A percentile compares a stretch with the other conserved stretches of the same genome.
Conservation (phyloP, 2,797 vertebrate genomes). For the Ambastaia sidthimunki region DNA sequence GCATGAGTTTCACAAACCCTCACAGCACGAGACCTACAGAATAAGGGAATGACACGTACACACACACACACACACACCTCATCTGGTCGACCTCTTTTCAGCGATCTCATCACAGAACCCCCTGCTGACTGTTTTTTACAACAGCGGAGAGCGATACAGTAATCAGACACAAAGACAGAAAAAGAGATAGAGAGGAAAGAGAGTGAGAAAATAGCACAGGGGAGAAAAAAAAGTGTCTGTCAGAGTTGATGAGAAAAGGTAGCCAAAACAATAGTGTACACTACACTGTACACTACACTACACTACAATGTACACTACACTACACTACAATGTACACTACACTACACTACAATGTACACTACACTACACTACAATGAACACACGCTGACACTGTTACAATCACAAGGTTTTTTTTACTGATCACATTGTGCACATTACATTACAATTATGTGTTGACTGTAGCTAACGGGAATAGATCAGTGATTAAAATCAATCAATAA, state of each 20-base stretch:
- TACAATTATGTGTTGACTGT: conserved; percentile 67
- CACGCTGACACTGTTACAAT: neutral
- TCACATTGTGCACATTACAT: conserved; percentile 61
- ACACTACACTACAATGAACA: neutral
- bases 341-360: conserved; percentile 6
- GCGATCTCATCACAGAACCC: conserved; percentile 73
- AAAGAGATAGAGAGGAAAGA: conserved; percentile 8
- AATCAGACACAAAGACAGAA: conserved; percentile 64
- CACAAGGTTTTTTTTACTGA: conserved; percentile 28
- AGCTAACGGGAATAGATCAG: conserved; percentile 78
- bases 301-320: too few species aligned
- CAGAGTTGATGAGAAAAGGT: conserved; percentile 33
- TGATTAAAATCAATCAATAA: conserved; percentile 78
- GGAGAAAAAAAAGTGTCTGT: conserved; percentile 45
- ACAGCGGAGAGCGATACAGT: conserved; percentile 76
- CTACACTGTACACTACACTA: too few species aligned
- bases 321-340: too few species aligned
- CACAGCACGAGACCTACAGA: neutral
- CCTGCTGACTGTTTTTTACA: conserved; percentile 80
- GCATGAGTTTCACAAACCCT: conserved; percentile 17
- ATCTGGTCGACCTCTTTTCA: conserved; percentile 50
- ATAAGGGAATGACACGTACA: too few species aligned
- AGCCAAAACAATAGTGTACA: neutral
- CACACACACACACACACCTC: neutral
- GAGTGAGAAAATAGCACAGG: conserved; percentile 32